Evolutionary conservation across 2,888 invertebrate genomes (phyloP).

Genomic region (Cosmia pyralina): DNA sequence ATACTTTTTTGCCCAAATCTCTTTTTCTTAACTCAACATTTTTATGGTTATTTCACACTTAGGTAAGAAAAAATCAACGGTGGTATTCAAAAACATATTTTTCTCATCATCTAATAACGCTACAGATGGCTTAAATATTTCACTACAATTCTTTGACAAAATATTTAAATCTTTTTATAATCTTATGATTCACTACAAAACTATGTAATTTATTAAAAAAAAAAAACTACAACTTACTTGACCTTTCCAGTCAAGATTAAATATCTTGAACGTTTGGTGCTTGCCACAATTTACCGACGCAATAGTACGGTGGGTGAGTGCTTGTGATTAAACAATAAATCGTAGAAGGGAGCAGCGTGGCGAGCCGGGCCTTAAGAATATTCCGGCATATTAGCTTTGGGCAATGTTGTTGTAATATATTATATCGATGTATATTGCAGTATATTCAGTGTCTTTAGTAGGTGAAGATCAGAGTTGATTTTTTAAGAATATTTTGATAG

Average conservation of each 20-base stretch:
- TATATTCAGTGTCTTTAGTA: slow-evolving; percentile 3
- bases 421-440: slow-evolving; percentile 42
- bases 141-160: no score
- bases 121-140: no score
- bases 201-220: neutral
- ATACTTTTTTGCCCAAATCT: no score
- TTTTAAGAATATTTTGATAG: no score
- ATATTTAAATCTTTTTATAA: no score
- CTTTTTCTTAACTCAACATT: no score
- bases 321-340: slow-evolving; percentile 88
- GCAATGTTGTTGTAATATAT: slow-evolving; percentile 58
- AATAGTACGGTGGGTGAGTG: slow-evolving; percentile 84
- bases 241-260: slow-evolving; percentile 51
- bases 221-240: slow-evolving; percentile 3
- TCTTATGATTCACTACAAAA: no score
- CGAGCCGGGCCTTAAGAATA: slow-evolving; percentile 69
- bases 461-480: neutral
- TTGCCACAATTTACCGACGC: slow-evolving; percentile 85
- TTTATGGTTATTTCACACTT: no score
- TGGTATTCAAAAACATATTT: no score
- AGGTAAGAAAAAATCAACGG: no score
- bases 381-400: slow-evolving; percentile 68
- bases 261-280: slow-evolving; percentile 62
- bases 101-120: no score
- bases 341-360: slow-evolving; percentile 71